A percentile compares a stretch with the other conserved stretches of the same genome.
These are phyloP conservation scores for Alectura lathami DNA, from an alignment of 2,113 vertebrate species.

Conservation along the genomic window DNA sequence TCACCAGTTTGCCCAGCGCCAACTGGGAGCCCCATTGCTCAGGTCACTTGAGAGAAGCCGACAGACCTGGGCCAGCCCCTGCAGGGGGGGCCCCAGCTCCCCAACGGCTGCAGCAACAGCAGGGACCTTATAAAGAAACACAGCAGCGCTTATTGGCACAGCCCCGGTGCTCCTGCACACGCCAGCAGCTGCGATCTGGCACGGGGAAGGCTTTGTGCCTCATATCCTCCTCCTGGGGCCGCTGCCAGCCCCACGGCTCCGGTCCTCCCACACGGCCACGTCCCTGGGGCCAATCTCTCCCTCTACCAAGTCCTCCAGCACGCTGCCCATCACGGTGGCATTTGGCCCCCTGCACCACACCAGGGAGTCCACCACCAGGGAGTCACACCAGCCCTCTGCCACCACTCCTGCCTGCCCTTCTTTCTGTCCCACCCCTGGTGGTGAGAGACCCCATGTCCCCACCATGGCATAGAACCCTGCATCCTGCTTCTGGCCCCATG, in stretches of 20 bases:
- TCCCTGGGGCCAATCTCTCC: background rate
- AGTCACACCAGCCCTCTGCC: too few relatives aligned
- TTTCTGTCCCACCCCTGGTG: background rate
- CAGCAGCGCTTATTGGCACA: background rate
- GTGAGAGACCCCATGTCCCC: background rate
- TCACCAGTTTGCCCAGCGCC: background rate
- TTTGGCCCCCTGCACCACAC: accelerated
- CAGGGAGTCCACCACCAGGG: too few relatives aligned
- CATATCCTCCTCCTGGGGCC: background rate
- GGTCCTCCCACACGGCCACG: background rate
- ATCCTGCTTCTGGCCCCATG: background rate
- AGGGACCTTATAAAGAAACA: slow-evolving; percentile 17
- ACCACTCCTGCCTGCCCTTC: background rate
- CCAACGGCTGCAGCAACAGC: background rate
- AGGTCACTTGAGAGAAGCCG: background rate
- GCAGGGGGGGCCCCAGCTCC: background rate
- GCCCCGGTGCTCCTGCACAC: background rate
- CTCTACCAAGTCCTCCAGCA: background rate
- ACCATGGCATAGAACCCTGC: background rate
- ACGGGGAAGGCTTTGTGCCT: background rate
- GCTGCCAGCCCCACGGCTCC: background rate
- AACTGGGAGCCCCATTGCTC: background rate
- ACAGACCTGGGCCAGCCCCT: background rate
- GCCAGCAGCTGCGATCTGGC: background rate
- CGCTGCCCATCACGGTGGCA: background rate